Percentiles rank a stretch among this genome's conserved stretches.
Conservation (phyloP, 2,113 vertebrate species). For the Micromys minutus region DNA sequence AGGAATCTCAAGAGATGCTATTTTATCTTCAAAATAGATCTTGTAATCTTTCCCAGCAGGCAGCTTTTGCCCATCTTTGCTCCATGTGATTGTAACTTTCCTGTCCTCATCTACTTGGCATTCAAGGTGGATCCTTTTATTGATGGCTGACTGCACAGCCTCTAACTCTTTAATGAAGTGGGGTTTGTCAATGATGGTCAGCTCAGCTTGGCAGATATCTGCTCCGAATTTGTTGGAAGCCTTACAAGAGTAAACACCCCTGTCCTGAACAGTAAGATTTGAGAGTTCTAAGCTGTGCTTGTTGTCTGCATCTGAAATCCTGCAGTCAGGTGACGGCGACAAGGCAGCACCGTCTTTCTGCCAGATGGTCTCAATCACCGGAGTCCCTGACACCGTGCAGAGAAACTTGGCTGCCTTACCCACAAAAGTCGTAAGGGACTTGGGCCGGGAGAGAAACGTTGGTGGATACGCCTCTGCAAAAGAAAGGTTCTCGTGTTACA, state of each 20-base stretch:
- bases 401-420: constrained; percentile 94
- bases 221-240: constrained; percentile 96
- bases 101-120: constrained; percentile 97
- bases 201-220: constrained; percentile 92
- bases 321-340: constrained; percentile 87
- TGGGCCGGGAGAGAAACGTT: constrained; percentile 95
- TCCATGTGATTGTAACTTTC: constrained; percentile 94
- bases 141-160: constrained; percentile 90
- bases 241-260: constrained; percentile 96
- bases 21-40: constrained; percentile 97
- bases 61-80: constrained; percentile 94
- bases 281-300: constrained; percentile 93
- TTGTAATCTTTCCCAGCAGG: constrained; percentile 95
- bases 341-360: constrained; percentile 94
- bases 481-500: constrained; percentile 86
- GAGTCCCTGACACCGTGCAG: constrained; percentile 94
- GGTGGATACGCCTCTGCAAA: constrained; percentile 97
- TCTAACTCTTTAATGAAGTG: constrained; percentile 92
- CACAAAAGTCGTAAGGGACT: constrained; percentile 94
- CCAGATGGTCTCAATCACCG: constrained; percentile 94
- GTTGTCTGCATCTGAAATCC: constrained; percentile 91
- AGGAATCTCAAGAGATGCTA: constrained; percentile 95
- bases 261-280: constrained; percentile 88
- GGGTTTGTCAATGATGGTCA: constrained; percentile 94
- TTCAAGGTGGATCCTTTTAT: constrained; percentile 93